Conservation (phyloP, 2,888 invertebrate species). For the Xanthia togata region DNA sequence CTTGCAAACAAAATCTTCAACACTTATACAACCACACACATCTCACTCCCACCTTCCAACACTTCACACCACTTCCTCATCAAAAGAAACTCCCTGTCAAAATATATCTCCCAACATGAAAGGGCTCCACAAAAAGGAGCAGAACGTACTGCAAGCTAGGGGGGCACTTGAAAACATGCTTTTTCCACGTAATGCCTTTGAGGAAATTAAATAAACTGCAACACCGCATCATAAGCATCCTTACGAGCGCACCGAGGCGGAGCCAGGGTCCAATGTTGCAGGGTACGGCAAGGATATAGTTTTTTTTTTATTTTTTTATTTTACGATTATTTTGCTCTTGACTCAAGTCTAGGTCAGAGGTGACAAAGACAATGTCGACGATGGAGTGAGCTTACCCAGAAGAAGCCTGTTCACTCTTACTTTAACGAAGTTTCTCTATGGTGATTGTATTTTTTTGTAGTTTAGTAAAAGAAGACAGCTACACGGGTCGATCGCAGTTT, state of each 20-base stretch:
- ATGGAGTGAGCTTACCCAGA: too few species aligned
- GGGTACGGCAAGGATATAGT: slow-evolving; percentile 37
- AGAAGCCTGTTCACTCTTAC: too few species aligned
- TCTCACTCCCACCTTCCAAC: slow-evolving; percentile 26
- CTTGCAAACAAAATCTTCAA: background rate
- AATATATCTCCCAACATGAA: slow-evolving; percentile 66
- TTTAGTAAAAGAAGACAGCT: background rate
- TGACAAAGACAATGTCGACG: too few species aligned
- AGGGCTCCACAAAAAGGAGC: slow-evolving; percentile 63
- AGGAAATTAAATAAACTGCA: slow-evolving; percentile 90
- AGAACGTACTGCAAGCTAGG: slow-evolving; percentile 50
- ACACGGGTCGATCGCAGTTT: background rate
- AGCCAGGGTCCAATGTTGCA: slow-evolving; percentile 35
- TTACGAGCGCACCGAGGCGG: slow-evolving; percentile 71
- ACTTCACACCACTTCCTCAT: slow-evolving; percentile 42
- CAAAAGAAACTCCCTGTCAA: slow-evolving; percentile 64
- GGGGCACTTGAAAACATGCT: slow-evolving; percentile 84
- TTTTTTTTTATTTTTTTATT: too few species aligned
- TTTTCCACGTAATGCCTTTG: slow-evolving; percentile 88
- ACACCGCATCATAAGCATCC: slow-evolving; percentile 88
- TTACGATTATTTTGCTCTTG: too few species aligned
- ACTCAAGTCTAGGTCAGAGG: too few species aligned
- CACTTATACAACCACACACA: background rate
- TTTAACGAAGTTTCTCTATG: background rate
- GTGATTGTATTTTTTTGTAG: background rate